Conservation (phyloP, 2,113 vertebrate species). For the Cephalopholis sonnerati region DNA sequence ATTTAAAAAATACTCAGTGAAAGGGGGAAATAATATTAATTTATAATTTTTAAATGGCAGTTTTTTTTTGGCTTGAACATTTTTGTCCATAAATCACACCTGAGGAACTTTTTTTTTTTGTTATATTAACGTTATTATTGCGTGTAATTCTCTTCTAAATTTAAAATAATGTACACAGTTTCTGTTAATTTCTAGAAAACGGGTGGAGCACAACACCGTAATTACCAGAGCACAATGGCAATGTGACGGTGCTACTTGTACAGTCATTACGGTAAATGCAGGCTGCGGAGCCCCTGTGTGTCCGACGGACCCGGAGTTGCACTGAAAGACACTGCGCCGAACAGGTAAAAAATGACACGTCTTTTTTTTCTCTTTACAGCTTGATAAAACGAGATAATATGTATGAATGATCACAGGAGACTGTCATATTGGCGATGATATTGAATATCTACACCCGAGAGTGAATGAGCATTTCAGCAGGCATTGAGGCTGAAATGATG, state of each 20-base stretch:
- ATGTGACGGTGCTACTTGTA: not conserved
- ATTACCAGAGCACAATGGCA: not conserved
- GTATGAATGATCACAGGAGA: not conserved
- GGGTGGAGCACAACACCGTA: slow-evolving; percentile 51
- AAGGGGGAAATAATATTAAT: too few species aligned
- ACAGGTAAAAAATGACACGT: slow-evolving; percentile 77
- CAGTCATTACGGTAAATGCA: slow-evolving; percentile 79
- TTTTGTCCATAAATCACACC: too few species aligned
- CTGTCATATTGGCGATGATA: not conserved
- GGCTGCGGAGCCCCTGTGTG: slow-evolving; percentile 65
- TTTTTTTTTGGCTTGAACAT: too few species aligned
- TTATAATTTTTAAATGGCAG: too few species aligned
- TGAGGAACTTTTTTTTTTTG: too few species aligned
- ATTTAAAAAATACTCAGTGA: too few species aligned
- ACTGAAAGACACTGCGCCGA: slow-evolving; percentile 77
- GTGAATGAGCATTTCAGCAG: slow-evolving; percentile 31
- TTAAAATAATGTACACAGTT: not conserved
- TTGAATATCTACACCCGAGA: not conserved
- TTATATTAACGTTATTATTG: too few species aligned
- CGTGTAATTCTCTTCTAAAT: not conserved
- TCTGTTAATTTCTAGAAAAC: not conserved
- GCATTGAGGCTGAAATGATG: slow-evolving; percentile 66
- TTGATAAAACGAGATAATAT: too few species aligned
- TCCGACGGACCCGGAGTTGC: slow-evolving; percentile 73
- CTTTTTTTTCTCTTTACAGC: not conserved